Conservation (phyloP, 2,113 vertebrate species). For the Neogobius melanostomus region DNA sequence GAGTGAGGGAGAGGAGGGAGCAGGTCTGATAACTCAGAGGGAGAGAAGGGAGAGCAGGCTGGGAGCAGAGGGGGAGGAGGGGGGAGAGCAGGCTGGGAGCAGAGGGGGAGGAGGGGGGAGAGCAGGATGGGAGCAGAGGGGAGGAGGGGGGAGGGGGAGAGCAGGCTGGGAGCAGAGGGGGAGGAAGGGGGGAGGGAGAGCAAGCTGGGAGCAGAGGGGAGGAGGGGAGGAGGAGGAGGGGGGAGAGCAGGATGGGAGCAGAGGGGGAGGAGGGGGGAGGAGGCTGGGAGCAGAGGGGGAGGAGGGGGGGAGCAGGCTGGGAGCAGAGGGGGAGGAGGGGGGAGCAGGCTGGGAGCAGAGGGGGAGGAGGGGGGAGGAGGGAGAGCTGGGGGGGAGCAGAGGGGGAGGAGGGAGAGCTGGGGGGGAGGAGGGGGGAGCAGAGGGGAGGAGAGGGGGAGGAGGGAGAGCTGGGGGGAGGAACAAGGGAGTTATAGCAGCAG, state of each 20-base stretch:
- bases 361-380: not conserved
- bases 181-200: not conserved
- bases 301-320: not conserved
- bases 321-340: not conserved
- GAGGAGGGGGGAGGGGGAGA: constrained; percentile 16
- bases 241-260: not conserved
- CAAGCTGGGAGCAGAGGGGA: not conserved
- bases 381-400: not conserved
- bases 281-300: not conserved
- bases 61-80: not conserved
- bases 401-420: not conserved
- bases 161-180: no score
- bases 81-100: not conserved
- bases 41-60: not conserved
- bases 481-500: no score
- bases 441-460: constrained; percentile 7
- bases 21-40: not conserved
- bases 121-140: not conserved
- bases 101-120: not conserved
- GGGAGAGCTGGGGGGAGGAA: not conserved
- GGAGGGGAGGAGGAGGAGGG: constrained; percentile 19
- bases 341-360: not conserved
- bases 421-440: not conserved
- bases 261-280: not conserved
- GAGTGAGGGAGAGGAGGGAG: not conserved